These are phyloP conservation scores for Ophioninae sp. DNA, from an alignment of 2,888 invertebrate species.

Conservation along the genomic window DNA sequence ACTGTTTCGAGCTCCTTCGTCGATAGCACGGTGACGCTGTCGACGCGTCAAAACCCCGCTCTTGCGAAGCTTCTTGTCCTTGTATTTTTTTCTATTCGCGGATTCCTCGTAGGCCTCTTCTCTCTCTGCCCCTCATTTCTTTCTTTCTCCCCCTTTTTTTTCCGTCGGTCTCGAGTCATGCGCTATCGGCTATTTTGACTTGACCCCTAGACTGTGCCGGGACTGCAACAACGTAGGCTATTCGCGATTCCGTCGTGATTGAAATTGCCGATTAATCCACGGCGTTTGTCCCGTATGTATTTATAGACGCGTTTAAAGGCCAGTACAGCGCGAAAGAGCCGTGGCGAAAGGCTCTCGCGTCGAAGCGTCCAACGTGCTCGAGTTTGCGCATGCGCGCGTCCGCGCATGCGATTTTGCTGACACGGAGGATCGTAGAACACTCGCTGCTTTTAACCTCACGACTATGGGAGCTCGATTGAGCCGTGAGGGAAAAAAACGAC, in stretches of 20 bases:
- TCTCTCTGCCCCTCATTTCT: neutral
- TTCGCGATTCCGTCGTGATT: constrained; percentile 44
- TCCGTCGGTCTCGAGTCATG: neutral
- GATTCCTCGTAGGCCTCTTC: constrained; percentile 7
- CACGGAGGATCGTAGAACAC: neutral
- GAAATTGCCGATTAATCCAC: constrained; percentile 56
- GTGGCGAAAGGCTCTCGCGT: constrained; percentile 22
- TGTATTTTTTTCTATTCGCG: neutral
- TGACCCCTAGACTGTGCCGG: constrained; percentile 11
- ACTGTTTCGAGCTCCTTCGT: constrained; percentile 43
- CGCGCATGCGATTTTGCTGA: neutral
- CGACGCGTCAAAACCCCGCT: constrained; percentile 10
- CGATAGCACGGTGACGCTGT: constrained; percentile 20
- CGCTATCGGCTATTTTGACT: constrained; percentile 40
- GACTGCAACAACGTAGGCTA: neutral
- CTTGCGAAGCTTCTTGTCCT: constrained; percentile 21
- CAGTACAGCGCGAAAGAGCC: constrained; percentile 17
- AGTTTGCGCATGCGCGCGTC: neutral
- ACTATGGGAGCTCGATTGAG: neutral
- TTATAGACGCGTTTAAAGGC: constrained; percentile 43
- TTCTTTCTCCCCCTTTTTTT: neutral
- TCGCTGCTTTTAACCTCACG: neutral
- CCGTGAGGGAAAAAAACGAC: neutral
- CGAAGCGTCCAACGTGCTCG: neutral
- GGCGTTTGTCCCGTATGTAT: constrained; percentile 54